These are phyloP conservation scores for Pandemis corylana DNA, from an alignment of 2,888 invertebrate genomes.

Conservation along the genomic window DNA sequence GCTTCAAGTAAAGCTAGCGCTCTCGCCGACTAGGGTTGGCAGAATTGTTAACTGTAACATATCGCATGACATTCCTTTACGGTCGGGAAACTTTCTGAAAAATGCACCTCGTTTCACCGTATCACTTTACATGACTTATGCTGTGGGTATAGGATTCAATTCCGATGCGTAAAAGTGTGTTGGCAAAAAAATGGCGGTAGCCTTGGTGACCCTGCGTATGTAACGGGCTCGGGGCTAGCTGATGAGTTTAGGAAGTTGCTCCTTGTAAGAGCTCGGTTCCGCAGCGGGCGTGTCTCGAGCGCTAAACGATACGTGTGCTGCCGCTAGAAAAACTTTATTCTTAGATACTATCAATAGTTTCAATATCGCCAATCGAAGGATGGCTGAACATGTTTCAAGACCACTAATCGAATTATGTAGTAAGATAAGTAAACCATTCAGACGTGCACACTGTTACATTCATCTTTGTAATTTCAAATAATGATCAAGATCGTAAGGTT, in stretches of 20 bases:
- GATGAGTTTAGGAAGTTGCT: constrained; percentile 80
- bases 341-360: constrained; percentile 27
- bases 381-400: not conserved
- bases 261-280: constrained; percentile 47
- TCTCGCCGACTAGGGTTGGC: constrained; percentile 37
- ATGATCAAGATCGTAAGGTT: too few relatives aligned
- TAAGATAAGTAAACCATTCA: too few relatives aligned
- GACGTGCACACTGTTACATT: not conserved
- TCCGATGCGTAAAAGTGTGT: constrained; percentile 18
- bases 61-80: constrained; percentile 35
- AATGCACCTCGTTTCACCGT: constrained; percentile 34
- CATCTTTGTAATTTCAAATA: too few relatives aligned
- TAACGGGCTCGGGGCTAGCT: constrained; percentile 67
- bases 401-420: not conserved
- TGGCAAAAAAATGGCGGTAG: constrained; percentile 20
- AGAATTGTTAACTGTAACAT: constrained; percentile 39
- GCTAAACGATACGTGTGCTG: constrained; percentile 56
- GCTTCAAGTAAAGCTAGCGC: constrained; percentile 65
- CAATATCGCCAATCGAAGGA: constrained; percentile 20
- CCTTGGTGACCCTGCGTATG: constrained; percentile 37
- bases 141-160: constrained; percentile 20
- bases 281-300: constrained; percentile 63
- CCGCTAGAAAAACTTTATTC: constrained; percentile 32
- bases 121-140: constrained; percentile 35
- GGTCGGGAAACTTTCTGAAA: constrained; percentile 34